Base-by-base conservation (phyloP, 2,888 invertebrate species). In the Hirudinaria manillensis region DNA sequence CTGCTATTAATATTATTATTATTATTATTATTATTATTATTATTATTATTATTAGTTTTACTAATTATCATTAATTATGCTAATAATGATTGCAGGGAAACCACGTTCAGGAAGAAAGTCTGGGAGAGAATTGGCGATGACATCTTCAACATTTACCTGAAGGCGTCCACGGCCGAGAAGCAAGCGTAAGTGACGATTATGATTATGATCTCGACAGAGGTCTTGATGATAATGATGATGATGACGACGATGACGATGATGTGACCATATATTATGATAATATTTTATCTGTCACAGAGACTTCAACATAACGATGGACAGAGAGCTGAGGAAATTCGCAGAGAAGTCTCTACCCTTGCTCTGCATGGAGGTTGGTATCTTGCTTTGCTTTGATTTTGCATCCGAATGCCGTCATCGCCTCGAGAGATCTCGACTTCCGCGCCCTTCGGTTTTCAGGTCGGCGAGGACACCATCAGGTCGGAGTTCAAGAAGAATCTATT, bases 321-420 rank as follows among this genome's bases (percentile, higher is more conserved):
- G 99, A 78, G 93, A 94, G 84, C 88, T 99, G 21, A 91, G 93
- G 78, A 93, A 96, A 81, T 99, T 98, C 97, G 93, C 96, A 0
- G 96, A 98, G 82, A 89, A 91, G 77, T 91, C 91, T 72, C 87
- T 99, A 75, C 96, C 98, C 0, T 88, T 89, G 0, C 91, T 91
- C 83, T 92, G 93, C 74, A 92, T 94, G 2, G 91, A 92, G 85
- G 90, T 86, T 32, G 72, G 32, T 27, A 16, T 45, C 3, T n/a
- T n/a, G n/a, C n/a, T n/a, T n/a, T n/a, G n/a, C n/a, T n/a, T n/a
- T n/a, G n/a, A n/a, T n/a, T n/a, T n/a, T n/a, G n/a, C n/a, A n/a
- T n/a, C n/a, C n/a, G n/a, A n/a, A n/a, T n/a, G n/a, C n/a, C n/a
- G n/a, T n/a, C n/a, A n/a, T n/a, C n/a, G n/a, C n/a, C n/a, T n/a